Percentiles rank a stretch among this genome's conserved stretches.
Conservation (phyloP, 1,140 invertebrate species). For the Telenomus remus region DNA sequence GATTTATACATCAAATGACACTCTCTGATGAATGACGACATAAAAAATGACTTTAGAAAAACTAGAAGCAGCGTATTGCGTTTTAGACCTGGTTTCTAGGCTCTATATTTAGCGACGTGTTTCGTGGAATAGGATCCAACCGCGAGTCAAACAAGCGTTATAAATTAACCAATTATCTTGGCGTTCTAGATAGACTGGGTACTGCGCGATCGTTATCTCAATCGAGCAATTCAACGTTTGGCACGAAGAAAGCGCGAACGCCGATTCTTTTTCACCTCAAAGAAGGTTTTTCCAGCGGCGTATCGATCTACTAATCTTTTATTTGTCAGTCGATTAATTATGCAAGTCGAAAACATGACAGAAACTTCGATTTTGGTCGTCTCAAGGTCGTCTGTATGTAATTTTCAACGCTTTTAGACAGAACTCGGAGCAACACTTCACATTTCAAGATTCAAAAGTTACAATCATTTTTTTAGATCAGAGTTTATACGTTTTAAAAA, state of each 20-base stretch:
- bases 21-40: slow-evolving; percentile 4
- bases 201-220: slow-evolving; percentile 29
- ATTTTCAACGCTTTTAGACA: too few species aligned
- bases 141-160: slow-evolving; percentile 38
- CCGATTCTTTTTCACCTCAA: neutral
- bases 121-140: slow-evolving; percentile 19
- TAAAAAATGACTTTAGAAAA: slow-evolving; percentile 5
- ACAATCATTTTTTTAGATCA: too few species aligned
- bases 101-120: slow-evolving; percentile 32
- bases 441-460: too few species aligned
- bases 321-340: neutral
- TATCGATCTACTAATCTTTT: neutral
- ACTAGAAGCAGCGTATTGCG: slow-evolving; percentile 9
- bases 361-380: too few species aligned
- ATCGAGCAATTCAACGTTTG: slow-evolving; percentile 19
- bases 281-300: too few species aligned
- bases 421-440: too few species aligned
- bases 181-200: slow-evolving; percentile 28
- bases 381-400: too few species aligned
- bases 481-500: too few species aligned
- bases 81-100: slow-evolving; percentile 9
- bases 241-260: slow-evolving; percentile 10
- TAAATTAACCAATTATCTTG: slow-evolving; percentile 50
- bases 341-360: slow-evolving; percentile 3
- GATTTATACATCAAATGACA: neutral